Evolutionary conservation across 2,113 vertebrate genomes (phyloP), one percentile per base, ranked within the genome.

Genomic region (Dasyurus viverrinus): DNA sequence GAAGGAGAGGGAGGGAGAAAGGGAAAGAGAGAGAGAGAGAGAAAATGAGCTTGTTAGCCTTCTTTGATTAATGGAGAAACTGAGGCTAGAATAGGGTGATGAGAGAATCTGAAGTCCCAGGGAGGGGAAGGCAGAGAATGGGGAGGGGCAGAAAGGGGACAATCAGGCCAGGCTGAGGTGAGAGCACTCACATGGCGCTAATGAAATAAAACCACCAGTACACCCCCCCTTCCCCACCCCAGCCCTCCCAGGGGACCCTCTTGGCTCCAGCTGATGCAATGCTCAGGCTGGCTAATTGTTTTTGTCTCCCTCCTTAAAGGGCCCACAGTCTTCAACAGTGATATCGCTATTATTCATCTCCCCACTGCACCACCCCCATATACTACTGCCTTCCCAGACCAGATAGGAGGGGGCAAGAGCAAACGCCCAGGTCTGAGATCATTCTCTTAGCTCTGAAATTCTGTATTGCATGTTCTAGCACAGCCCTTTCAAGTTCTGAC

Each of bases 211-310:
- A 97, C 96, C 97, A 97, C 97, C 95, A 97, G 96, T 54, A 93
- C 94, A 93, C 94, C 54, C 94, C 48, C 60, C 95, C 89, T 95
- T 54, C 95, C 93, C 76, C 53, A 36, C 91, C 54, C 94, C 89
- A 95, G 53, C 53, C 11, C 8, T 97, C 97, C 97, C 97, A 48
- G 84, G 97, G 97, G 98, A 98, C 98, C 98, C 98, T 98, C 96
- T 94, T 96, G 95, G 95, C 96, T 98, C 97, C 97, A 97, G 98
- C 97, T 98, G 98, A 98, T 98, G 98, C 97, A 98, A 98, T 97
- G 97, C 97, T 96, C 94, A 84, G 89, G 94, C 96, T 55, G 19
- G 97, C 96, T 98, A 98, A 98, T 98, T 98, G 97, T 98, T 98
- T 98, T 97, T 95, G 46, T 52, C 96, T 98, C 93, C 57, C 94